These are phyloP conservation scores for Leuciscus waleckii DNA, from an alignment of 2,797 vertebrate species.

Conservation along the genomic window DNA sequence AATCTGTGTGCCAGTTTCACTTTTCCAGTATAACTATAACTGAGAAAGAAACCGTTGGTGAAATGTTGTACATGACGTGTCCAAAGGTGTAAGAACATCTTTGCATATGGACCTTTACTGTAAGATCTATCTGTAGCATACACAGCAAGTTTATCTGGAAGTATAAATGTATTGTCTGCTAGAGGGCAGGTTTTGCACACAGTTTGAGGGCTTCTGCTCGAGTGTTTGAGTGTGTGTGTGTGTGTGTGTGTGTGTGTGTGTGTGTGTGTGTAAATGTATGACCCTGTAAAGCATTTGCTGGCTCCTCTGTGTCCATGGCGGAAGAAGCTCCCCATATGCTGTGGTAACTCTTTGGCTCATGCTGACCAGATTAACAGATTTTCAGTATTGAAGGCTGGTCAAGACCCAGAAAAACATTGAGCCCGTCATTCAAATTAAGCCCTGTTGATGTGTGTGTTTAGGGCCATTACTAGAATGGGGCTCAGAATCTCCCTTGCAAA, in stretches of 20 bases:
- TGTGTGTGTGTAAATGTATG: constrained; percentile 22
- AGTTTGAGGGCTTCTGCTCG: not conserved
- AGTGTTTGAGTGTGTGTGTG: constrained; percentile 13
- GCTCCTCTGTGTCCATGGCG: constrained; percentile 44
- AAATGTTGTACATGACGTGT: not conserved
- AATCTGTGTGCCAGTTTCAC: not conserved
- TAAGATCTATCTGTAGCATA: not conserved
- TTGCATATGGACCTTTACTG: not conserved
- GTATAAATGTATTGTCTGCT: constrained; percentile 27
- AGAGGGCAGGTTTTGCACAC: constrained; percentile 31
- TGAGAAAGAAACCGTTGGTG: not conserved
- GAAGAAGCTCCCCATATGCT: constrained; percentile 61
- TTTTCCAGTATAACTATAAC: not conserved
- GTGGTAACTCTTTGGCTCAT: constrained; percentile 56
- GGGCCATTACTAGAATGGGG: constrained; percentile 14
- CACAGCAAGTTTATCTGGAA: constrained; percentile 36
- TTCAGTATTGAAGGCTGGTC: constrained; percentile 56
- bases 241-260: constrained; percentile 8
- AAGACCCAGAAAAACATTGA: constrained; percentile 54
- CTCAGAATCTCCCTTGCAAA: constrained; percentile 23
- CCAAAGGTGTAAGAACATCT: not conserved
- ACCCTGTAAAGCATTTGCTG: constrained; percentile 44
- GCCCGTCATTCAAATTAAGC: constrained; percentile 51
- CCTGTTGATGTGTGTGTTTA: constrained; percentile 22
- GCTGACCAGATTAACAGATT: constrained; percentile 62